phyloP scores from a whole-genome alignment of 2,797 vertebrate genomes.

The Denticeps clupeoides region DNA sequence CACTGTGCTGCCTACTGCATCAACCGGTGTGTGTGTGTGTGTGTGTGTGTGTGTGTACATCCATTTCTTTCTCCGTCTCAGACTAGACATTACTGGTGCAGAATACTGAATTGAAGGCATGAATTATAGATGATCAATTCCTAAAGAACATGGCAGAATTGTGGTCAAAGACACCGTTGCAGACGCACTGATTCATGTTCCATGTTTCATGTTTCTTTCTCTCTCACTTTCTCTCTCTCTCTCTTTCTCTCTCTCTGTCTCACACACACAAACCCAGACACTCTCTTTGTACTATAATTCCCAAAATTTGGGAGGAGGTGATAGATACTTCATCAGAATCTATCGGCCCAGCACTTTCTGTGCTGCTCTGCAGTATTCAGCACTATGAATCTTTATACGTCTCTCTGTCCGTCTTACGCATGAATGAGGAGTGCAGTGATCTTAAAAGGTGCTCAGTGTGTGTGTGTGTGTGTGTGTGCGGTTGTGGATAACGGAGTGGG shows the following conservation, averaged over 20 bases:
- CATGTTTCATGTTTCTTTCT: slow-evolving; percentile 13
- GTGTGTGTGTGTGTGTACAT: slow-evolving; percentile 12
- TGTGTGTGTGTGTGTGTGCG: slow-evolving; percentile 12
- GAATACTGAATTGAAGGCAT: slow-evolving; percentile 41
- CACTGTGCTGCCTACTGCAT: no score
- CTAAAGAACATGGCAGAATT: background rate
- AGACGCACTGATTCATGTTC: slow-evolving; percentile 11
- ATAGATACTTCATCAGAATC: no score
- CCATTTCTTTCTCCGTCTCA: no score
- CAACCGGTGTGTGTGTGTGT: background rate
- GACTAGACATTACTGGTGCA: slow-evolving; percentile 31
- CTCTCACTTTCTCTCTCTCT: slow-evolving; percentile 1
- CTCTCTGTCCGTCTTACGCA: no score
- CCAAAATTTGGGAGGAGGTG: no score
- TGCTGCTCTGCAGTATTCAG: no score
- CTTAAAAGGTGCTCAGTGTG: background rate
- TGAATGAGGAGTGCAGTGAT: slow-evolving; percentile 13
- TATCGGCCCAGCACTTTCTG: no score
- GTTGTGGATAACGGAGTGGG: slow-evolving; percentile 15
- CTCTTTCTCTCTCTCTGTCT: no score
- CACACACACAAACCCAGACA: background rate
- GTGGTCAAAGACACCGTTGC: slow-evolving; percentile 1
- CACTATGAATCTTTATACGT: no score
- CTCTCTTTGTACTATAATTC: no score
- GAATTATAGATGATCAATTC: slow-evolving; percentile 38